Percentiles rank a stretch among this genome's conserved stretches.
phyloP scores from a whole-genome alignment of 2,888 invertebrate species.

The Quadroppia sp. region DNA sequence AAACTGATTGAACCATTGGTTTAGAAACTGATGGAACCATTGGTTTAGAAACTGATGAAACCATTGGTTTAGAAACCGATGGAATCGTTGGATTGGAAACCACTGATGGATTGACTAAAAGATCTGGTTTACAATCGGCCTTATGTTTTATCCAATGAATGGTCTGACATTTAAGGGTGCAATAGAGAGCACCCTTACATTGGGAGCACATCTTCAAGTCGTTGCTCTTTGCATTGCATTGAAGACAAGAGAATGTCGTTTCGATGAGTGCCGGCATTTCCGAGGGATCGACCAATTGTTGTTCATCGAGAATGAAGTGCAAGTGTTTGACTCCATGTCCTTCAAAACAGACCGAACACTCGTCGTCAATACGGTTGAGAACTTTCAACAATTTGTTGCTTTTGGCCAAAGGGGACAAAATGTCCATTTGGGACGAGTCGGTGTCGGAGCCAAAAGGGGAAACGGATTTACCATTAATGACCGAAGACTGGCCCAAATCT shows the following conservation, averaged over 20 bases:
- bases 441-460: not conserved
- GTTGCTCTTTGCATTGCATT: not conserved
- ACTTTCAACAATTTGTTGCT: slow-evolving; percentile 21
- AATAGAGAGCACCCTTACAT: slow-evolving; percentile 22
- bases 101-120: too few relatives aligned
- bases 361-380: not conserved
- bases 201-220: slow-evolving; percentile 14
- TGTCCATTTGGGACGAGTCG: not conserved
- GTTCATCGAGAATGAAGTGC: slow-evolving; percentile 22
- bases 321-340: not conserved
- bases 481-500: not conserved
- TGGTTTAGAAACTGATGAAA: too few relatives aligned
- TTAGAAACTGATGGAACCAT: too few relatives aligned
- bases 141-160: not conserved
- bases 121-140: not conserved
- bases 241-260: not conserved
- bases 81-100: too few relatives aligned
- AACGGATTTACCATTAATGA: not conserved
- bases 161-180: not conserved
- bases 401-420: not conserved
- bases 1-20: too few relatives aligned
- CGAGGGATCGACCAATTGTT: not conserved
- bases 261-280: slow-evolving; percentile 4
- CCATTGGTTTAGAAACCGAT: too few relatives aligned
- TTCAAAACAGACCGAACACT: not conserved